phyloP scores from a whole-genome alignment of 2,113 vertebrate species.

The Catagonus wagneri region DNA sequence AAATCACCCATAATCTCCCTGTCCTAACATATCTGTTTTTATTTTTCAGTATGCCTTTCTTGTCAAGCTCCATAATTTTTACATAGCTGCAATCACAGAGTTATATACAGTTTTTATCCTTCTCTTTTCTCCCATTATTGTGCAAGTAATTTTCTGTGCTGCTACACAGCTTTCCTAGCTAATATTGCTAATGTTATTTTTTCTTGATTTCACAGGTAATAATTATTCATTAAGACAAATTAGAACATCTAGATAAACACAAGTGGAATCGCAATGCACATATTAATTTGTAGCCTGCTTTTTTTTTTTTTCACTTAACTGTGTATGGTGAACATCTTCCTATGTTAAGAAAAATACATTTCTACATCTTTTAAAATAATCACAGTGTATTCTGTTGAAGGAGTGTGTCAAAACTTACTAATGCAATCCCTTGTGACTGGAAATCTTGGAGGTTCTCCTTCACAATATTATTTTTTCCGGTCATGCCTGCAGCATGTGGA shows the following conservation, averaged over 20 bases:
- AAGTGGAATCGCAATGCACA: constrained; percentile 10
- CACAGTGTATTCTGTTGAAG: neutral
- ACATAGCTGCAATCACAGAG: neutral
- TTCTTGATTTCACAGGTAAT: constrained; percentile 59
- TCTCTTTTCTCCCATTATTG: neutral
- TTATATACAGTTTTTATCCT: neutral
- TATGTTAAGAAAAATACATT: neutral
- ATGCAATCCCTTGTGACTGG: constrained; percentile 5
- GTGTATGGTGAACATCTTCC: neutral
- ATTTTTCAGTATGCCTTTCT: constrained; percentile 26
- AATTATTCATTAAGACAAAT: constrained; percentile 78
- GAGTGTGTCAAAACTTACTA: neutral
- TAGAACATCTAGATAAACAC: constrained; percentile 63
- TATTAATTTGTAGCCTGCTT: constrained; percentile 51
- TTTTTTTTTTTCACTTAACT: neutral
- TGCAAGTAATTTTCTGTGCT: neutral
- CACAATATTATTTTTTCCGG: neutral
- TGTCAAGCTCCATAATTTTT: constrained; percentile 63
- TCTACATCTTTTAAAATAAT: constrained; percentile 21
- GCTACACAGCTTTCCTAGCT: constrained; percentile 1
- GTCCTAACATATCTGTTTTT: constrained; percentile 58
- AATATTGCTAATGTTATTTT: constrained; percentile 31
- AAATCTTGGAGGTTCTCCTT: neutral
- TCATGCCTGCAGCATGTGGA: too few species aligned
- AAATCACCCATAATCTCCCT: constrained; percentile 54